Base-by-base conservation (phyloP, 1,140 invertebrate genomes). In the Hermatobates lingyangjiaoensis region DNA sequence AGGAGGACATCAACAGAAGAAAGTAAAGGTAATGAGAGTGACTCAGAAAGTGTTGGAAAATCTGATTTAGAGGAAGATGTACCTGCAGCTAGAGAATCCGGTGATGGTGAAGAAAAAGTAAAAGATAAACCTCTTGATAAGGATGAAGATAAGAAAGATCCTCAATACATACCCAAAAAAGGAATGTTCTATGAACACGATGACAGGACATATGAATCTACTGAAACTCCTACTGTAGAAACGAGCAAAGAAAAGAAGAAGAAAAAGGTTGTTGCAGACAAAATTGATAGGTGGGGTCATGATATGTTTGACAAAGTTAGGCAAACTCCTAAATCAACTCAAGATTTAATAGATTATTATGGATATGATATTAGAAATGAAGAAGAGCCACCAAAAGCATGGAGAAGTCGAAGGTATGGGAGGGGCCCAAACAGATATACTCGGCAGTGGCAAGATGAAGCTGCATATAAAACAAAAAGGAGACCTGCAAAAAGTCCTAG, bases 151-250 rank as follows among this genome's bases (percentile, higher is more conserved):
- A 75, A 84, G 55, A 83, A 89, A 60, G 95, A 96, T 71, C 92
- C 92, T 3, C 91, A 95, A 58, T 96, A 94, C 64, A 94, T 96
- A 61, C 93, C 93, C 0, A 91, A 94, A 66, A 77, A 82, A 55
- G 93, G 93, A 18, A 88, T 87, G 14, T 96, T 96, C 66, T 97
- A 95, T 62, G 91, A 97, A 60, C 91, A 97, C 63, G 91, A 96
- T 66, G 87, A 91, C 62, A 68, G 88, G 57, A 86, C 81, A n/a
- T 23, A 26, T 44, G 50, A 51, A 21, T 20, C 5, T 12, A 26
- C 18, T 18, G 21, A 23, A 14, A 21, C 21, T 14, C 5, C 12
- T 38, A 10, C 25, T 24, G 14, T 18, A 15, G 23, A 52, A 27
- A 26, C 42, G 18, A 21, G 21, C 3, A 42, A 51, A 25, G 38